Evolutionary conservation across 2,113 vertebrate genomes (phyloP), one percentile per base, ranked within the genome.

Genomic region (Cromileptes altivelis): DNA sequence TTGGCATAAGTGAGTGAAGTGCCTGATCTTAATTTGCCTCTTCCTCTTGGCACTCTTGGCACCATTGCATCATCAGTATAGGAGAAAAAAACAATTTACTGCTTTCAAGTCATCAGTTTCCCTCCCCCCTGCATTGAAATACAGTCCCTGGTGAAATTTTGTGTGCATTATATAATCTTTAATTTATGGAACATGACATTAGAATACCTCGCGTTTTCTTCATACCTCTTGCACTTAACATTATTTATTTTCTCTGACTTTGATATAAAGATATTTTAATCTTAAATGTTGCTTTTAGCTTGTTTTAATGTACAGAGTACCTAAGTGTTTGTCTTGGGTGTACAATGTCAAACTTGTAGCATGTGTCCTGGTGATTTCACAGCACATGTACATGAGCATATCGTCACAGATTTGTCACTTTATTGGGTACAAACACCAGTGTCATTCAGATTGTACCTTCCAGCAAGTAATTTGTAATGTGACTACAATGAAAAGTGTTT

Each of bases 21-120:
- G n/a, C 58, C 65, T 83, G 13, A 27, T 42, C 25, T 61, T 58
- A 67, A 67, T 37, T 60, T 68, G 23, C 23, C 45, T 68, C 49
- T 30, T 19, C 33, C 33, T 37, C 33, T 37, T 37, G 6, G 33
- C 33, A 50, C 15, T 8, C 15, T 21, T 21, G 14, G 37, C 50
- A 14, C 40, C n/a, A 57, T 47, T 72, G 55, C 40, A 55, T 70
- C 23, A 60, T 23, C 42, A 25, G 8, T 60, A 27, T 21, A 25
- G 23, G 40, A 21, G 2, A 8, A 27, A 25, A 49, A 47, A 3
- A 30, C 50, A 15, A 58, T 57, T 1, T 42, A 45, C 69, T 55
- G 21, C 19, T 56, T 2, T 45, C 42, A 40, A 12, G 23, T 57
- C 40, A 19, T 60, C 4, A 1, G 40, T 13, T 69, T 12, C n/a